Evolutionary conservation across 2,113 vertebrate genomes (phyloP).

Genomic region (Epinephelus cyanopodus): DNA sequence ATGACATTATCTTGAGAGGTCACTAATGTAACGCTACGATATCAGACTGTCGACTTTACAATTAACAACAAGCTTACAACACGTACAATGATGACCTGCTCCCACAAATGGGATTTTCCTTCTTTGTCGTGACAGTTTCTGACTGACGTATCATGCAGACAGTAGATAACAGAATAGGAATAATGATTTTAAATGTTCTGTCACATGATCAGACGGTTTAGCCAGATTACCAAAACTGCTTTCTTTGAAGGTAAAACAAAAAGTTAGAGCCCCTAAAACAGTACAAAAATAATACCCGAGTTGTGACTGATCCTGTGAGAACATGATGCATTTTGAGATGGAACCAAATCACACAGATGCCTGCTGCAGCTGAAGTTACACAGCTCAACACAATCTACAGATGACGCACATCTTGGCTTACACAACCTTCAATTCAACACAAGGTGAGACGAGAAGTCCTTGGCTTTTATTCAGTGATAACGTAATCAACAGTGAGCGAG

Average conservation of each 20-base stretch:
- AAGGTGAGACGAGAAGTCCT: constrained; percentile 32
- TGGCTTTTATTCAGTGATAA: constrained; percentile 32
- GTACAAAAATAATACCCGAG: background rate
- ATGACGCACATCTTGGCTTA: constrained; percentile 43
- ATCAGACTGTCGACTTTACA: no score
- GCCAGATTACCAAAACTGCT: background rate
- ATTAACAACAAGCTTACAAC: no score
- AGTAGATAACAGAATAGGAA: no score
- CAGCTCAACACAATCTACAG: background rate
- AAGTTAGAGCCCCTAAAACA: background rate
- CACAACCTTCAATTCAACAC: constrained; percentile 6
- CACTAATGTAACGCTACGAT: no score
- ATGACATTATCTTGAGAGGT: no score
- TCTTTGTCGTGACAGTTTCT: no score
- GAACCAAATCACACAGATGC: background rate
- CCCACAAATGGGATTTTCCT: no score
- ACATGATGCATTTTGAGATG: background rate
- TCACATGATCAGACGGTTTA: background rate
- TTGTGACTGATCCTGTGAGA: background rate
- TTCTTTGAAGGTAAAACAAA: background rate
- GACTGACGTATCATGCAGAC: no score
- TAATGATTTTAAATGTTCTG: no score
- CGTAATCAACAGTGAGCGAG: background rate
- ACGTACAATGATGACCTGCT: no score
- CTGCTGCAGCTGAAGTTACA: background rate